Base-by-base conservation (phyloP, 2,113 vertebrate species). In the Empidonax traillii region DNA sequence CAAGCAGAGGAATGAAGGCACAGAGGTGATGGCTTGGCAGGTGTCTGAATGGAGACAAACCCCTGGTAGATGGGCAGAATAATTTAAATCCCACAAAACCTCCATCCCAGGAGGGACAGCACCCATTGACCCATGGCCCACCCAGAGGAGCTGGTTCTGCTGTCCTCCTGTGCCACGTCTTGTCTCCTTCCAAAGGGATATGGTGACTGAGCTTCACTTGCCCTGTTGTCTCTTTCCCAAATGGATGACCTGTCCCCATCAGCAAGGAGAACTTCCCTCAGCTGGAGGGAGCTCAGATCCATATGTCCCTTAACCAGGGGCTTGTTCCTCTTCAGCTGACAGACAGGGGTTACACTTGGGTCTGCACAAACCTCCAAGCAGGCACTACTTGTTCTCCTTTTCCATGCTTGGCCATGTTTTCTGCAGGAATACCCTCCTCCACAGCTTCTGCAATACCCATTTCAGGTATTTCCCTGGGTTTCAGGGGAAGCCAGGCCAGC, bases 101-200 rank as follows among this genome's bases (percentile, higher is more conserved):
- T 62, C 76, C 55, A 14, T 56, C 13, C 49, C 2, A 14, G 25
- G 20, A 83, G 27, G 27, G 52, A 28, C 2, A 11, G 13, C 20
- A 31, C 56, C 8, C 28, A 10, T 6, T 12, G 43, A 41, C 2
- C 9, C 0, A 0, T 69, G 61, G 37, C 21, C 19, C 23, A n/a
- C 2, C 22, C n/a, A 5, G 3, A 20, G 44, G 20, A 46, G 4
- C 4, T 30, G 55, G 12, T 79, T 24, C 80, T 79, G 16, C 37
- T 39, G 8, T 33, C 55, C 43, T 49, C 30, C 61, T 67, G 0
- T 22, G 13, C 43, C 5, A 23, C 33, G 15, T 43, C 47, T 8
- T 9, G 14, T 51, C 41, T 73, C 43, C 52, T 82, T 79, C 58
- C 15, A 27, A 44, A 85, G 63, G 67, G 22, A 25, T 19, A 41